phyloP scores from a whole-genome alignment of 2,888 invertebrate species.

The Chymomyza amoena region DNA sequence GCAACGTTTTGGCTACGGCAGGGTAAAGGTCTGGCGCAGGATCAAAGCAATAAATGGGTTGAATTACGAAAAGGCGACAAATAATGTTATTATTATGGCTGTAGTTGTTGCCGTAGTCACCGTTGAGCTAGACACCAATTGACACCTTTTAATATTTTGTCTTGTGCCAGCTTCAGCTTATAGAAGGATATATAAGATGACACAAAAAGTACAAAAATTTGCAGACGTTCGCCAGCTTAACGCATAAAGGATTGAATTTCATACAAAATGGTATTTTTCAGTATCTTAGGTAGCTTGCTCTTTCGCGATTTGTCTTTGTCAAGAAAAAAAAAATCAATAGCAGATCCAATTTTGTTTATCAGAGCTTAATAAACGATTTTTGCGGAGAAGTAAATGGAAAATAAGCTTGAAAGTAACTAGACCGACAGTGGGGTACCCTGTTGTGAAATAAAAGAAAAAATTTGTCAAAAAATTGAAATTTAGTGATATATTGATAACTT shows the following conservation, averaged over 20 bases:
- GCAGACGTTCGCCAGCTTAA: conserved; percentile 37
- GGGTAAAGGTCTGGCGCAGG: conserved; percentile 3
- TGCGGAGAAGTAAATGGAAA: too few relatives aligned
- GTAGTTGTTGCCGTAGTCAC: conserved; percentile 20
- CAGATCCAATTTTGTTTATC: conserved; percentile 34
- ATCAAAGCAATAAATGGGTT: conserved; percentile 23
- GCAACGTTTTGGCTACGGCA: conserved; percentile 1
- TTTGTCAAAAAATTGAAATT: too few relatives aligned
- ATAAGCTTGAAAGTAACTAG: too few relatives aligned
- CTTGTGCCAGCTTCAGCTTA: conserved; percentile 10
- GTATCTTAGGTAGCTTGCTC: conserved; percentile 60
- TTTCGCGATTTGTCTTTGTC: conserved; percentile 23
- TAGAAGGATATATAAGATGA: conserved; percentile 27
- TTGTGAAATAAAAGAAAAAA: too few relatives aligned
- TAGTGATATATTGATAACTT: too few relatives aligned
- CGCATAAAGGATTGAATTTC: conserved; percentile 63
- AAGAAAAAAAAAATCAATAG: conserved; percentile 52
- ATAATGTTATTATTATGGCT: conserved; percentile 17
- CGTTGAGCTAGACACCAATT: conserved; percentile 47
- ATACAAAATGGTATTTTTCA: conserved; percentile 46
- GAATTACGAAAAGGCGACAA: conserved; percentile 20
- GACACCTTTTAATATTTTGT: conserved; percentile 61
- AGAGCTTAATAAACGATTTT: too few relatives aligned
- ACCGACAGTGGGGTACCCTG: too few relatives aligned
- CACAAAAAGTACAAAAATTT: conserved; percentile 14